Evolutionary conservation across 2,113 vertebrate genomes (phyloP).

Genomic region (Noturus placidus): DNA sequence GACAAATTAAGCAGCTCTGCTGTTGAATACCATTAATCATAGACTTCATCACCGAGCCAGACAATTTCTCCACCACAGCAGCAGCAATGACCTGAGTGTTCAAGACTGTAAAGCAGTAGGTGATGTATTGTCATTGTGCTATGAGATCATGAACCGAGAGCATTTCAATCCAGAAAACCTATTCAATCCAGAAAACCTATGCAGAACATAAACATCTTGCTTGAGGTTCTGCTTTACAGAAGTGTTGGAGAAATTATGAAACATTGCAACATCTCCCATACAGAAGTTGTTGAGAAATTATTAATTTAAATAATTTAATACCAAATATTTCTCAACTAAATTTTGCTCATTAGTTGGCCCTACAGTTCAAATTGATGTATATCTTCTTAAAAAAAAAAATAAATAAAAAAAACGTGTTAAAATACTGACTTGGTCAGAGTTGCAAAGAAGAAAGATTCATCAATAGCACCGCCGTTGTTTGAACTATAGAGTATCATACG

Average conservation of each 20-base stretch:
- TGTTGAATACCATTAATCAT: constrained; percentile 28
- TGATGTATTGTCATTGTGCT: not conserved
- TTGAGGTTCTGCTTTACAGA: not conserved
- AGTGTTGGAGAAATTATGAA: not conserved
- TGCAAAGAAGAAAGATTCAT: not conserved
- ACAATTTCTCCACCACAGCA: constrained; percentile 19
- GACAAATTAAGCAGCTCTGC: not conserved
- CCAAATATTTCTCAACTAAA: not conserved
- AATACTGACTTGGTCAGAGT: not conserved
- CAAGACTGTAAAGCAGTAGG: not conserved
- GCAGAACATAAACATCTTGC: not conserved
- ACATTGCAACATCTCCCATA: not conserved
- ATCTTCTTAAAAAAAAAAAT: not conserved
- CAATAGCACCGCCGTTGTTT: not conserved
- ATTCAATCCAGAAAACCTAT: not conserved
- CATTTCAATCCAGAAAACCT: constrained; percentile 7
- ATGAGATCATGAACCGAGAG: constrained; percentile 1
- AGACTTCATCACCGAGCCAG: constrained; percentile 23
- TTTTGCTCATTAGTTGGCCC: not conserved
- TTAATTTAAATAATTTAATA: not conserved
- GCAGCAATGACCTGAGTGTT: not conserved
- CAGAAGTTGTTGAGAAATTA: not conserved
- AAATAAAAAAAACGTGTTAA: no score
- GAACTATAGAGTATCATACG: not conserved
- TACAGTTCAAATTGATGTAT: not conserved